phyloP scores from a whole-genome alignment of 2,888 invertebrate genomes.

The Chrysolina haemoptera region DNA sequence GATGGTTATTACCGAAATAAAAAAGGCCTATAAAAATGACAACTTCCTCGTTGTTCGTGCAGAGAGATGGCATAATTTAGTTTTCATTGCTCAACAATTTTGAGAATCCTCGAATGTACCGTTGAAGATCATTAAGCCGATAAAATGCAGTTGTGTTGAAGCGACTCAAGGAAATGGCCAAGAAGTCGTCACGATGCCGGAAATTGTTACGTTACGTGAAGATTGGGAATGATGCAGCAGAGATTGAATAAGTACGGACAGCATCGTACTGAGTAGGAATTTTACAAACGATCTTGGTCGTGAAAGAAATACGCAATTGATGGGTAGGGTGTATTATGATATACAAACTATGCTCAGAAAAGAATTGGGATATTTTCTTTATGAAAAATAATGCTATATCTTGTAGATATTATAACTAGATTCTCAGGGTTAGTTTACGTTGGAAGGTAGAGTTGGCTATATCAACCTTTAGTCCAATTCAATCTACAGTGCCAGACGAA shows the following conservation, averaged over 20 bases:
- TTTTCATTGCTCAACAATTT: neutral
- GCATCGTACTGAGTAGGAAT: neutral
- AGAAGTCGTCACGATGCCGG: slow-evolving; percentile 16
- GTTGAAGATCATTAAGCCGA: neutral
- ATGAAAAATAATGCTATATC: too few relatives aligned
- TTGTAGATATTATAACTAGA: too few relatives aligned
- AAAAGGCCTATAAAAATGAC: neutral
- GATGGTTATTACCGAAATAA: neutral
- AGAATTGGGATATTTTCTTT: too few relatives aligned
- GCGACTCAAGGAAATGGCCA: neutral
- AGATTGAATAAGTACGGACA: neutral
- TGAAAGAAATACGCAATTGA: too few relatives aligned
- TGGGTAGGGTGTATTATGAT: too few relatives aligned
- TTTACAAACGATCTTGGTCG: too few relatives aligned
- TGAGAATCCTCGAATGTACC: neutral
- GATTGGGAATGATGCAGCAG: slow-evolving; percentile 6
- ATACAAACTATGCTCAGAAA: too few relatives aligned
- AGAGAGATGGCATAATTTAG: neutral
- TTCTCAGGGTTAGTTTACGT: too few relatives aligned
- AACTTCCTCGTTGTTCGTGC: neutral
- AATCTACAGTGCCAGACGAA: too few relatives aligned
- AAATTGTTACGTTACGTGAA: neutral
- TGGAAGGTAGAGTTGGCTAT: too few relatives aligned
- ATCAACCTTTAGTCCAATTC: too few relatives aligned
- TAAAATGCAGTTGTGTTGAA: neutral